Base-by-base conservation (phyloP, 2,888 invertebrate genomes). In the Cepaea hortensis region DNA sequence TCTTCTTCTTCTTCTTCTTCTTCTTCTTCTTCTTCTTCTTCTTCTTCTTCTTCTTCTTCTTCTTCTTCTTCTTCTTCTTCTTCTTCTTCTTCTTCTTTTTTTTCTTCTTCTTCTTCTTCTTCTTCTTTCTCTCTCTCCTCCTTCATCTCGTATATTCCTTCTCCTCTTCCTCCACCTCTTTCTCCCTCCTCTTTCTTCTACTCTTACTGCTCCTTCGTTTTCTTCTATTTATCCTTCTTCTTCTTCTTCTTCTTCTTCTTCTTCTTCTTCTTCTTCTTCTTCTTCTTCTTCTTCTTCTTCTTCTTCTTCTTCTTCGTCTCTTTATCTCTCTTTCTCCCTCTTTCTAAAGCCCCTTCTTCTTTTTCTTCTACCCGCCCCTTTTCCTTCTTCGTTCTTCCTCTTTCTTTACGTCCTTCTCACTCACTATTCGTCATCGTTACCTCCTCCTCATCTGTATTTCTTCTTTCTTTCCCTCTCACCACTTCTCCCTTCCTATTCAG, bases 121-220 rank as follows among this genome's bases (percentile, higher is more conserved):
- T 20, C n/a, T n/a, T 68, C 68, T 68, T 68, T 15, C 18, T 68
- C 68, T 68, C 62, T 68, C n/a, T 46, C 62, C 76, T 61, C 65
- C 62, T 50, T 23, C n/a, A 3, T 23, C 70, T n/a, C n/a, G 20
- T 70, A 7, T 70, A 20, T 7, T 70, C 20, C 11, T 13, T 13
- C 20, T 7, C n/a, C 7, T 70, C n/a, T 7, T 70, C 20, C 23
- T 61, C 76, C 75, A 61, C 75, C 61, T 35, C 61, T 46, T 23
- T 35, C 11, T 62, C 76, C 62, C 73, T 48, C 70, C 75, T 84
- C 84, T 84, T 48, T 75, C 62, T 84, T 62, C 48, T 62, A 48
- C 76, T 6, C n/a, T 70, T n/a, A 7, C 70, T 70, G 20, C n/a
- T n/a, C n/a, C 70, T 70, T n/a, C n/a, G 1, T 13, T 7, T 70